A percentile compares a stretch with the other conserved stretches of the same genome.
Conservation (phyloP, 2,113 vertebrate species). For the Cryptomyrus ogoouensis region DNA sequence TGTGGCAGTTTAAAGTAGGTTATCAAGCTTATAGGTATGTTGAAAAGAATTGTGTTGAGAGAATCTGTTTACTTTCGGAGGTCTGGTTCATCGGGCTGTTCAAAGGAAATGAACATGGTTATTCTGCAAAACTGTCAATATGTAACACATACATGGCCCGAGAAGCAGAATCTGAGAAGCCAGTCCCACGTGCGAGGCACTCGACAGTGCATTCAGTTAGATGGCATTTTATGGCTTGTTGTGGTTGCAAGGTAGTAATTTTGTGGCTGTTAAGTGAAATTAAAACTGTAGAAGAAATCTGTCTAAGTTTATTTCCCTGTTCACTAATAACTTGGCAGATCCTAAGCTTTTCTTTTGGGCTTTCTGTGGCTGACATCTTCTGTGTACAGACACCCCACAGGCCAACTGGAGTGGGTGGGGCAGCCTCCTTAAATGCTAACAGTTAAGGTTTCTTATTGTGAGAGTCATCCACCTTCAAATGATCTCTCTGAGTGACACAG, state of each 20-base stretch:
- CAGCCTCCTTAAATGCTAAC: neutral
- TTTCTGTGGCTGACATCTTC: neutral
- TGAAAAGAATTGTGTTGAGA: neutral
- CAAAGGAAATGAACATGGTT: constrained; percentile 9
- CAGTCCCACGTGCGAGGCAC: neutral
- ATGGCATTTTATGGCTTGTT: constrained; percentile 9
- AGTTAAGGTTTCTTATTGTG: neutral
- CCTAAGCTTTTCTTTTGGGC: neutral
- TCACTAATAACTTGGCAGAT: neutral
- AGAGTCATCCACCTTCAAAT: neutral
- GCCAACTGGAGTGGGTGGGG: neutral
- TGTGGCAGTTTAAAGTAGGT: neutral
- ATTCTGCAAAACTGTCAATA: constrained; percentile 10
- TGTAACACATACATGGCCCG: neutral
- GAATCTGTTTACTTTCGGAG: neutral
- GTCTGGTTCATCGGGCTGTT: neutral
- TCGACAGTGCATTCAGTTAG: neutral
- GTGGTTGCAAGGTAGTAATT: neutral
- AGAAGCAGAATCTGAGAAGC: neutral
- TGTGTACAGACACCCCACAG: neutral
- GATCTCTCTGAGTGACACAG: neutral
- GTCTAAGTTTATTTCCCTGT: neutral
- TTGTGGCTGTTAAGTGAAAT: neutral
- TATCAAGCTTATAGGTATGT: neutral
- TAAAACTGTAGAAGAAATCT: neutral